Conservation (phyloP, 2,888 invertebrate genomes). For the Rhimphoctona megacephalus region DNA sequence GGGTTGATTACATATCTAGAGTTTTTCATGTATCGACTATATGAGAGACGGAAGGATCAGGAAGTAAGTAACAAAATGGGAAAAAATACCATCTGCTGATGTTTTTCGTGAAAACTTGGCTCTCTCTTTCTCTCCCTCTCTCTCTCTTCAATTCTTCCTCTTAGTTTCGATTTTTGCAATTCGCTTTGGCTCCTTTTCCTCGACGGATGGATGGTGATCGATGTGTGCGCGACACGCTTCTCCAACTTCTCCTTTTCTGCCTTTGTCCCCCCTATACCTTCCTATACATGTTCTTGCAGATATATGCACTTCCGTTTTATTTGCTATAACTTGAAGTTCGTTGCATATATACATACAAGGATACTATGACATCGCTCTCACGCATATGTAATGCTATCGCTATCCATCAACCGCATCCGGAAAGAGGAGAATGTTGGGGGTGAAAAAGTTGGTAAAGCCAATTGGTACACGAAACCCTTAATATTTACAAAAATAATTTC, state of each 20-base stretch:
- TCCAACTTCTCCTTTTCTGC: conserved; percentile 40
- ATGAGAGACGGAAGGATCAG: conserved; percentile 16
- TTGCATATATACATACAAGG: conserved; percentile 12
- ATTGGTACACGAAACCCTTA: neutral
- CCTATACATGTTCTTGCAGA: conserved; percentile 17
- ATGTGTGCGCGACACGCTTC: conserved; percentile 57
- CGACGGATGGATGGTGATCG: conserved; percentile 69
- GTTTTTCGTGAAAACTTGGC: conserved; percentile 53
- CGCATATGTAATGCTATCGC: conserved; percentile 22
- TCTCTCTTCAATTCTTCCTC: neutral
- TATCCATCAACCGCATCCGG: conserved; percentile 31
- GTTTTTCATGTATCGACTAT: neutral
- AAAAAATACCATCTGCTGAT: conserved; percentile 32
- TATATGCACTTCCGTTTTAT: conserved; percentile 50
- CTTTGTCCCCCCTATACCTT: conserved; percentile 27
- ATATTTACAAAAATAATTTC: neutral
- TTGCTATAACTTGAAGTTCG: conserved; percentile 46
- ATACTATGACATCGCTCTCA: conserved; percentile 27
- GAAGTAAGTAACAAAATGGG: conserved; percentile 52
- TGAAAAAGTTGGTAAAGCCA: neutral
- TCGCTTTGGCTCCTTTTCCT: conserved; percentile 30
- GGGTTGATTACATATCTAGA: conserved; percentile 6
- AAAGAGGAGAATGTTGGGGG: neutral
- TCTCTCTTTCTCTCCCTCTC: neutral
- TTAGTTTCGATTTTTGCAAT: neutral